Base-by-base conservation (phyloP, 2,888 invertebrate genomes). In the Caenorhabditis sulstoni region DNA sequence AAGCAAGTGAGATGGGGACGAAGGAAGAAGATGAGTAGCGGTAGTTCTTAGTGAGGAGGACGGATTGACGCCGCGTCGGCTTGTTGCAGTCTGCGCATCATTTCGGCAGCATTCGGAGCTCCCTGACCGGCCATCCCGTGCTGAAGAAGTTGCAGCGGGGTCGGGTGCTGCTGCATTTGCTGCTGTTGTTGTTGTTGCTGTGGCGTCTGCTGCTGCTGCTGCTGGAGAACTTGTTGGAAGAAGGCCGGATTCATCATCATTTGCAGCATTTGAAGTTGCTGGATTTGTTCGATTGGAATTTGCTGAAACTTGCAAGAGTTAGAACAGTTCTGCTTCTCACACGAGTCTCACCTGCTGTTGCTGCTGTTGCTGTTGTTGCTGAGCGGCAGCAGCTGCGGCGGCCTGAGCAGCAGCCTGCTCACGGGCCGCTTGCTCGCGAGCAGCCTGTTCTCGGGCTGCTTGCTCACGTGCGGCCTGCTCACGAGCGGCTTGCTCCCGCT, bases 41-140 rank as follows among this genome's bases (percentile, higher is more conserved):
- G n/a, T n/a, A 29, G 29, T 29, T 29, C 7, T 29, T 29, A 29
- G 29, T 29, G 41, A 11, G 41, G 41, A 41, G 41, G 41, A 41
- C 41, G 29, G 18, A 45, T 16, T 1, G 50, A 5, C 7, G 66
- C 52, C 7, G 70, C 7, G 14, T 79, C 73, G 0, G 67, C 49
- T 0, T 29, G 29, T 29, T 64, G 64, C 7, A 74, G 20, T 18
- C 74, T 50, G 3, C 79, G 62, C 68, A 79, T 68, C 79, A 79
- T 79, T 52, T 79, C 79, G n/a, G 78, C 67, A 16, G 47, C 29
- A 23, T 29, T 44, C 16, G 47, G 39, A 12, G 47, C 55, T 41
- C 23, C 11, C 11, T 55, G 55, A 23, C 29, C 39, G 8, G 55
- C 18, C 53, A 62, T 59, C 22, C 20, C 52, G 1, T 65, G 66